Evolutionary conservation across 92 coral and sea anemone genomes (phyloP).

Genomic region (Hydrozoanthus gracilis): DNA sequence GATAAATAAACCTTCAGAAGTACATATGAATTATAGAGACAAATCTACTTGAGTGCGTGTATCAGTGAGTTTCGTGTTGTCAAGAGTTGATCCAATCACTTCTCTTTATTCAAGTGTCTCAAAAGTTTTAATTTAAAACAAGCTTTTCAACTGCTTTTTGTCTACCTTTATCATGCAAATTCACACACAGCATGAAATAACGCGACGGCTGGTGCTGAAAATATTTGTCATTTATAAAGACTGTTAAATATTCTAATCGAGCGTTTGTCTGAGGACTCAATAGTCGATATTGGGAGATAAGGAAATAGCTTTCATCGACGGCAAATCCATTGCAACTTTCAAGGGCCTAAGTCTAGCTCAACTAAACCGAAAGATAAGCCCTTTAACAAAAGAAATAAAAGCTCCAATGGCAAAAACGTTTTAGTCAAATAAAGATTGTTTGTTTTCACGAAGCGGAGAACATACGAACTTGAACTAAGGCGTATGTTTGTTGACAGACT

Average conservation of each 20-base stretch:
- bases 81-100: slow-evolving; percentile 2
- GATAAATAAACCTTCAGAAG: slow-evolving; percentile 14
- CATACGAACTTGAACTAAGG: background rate
- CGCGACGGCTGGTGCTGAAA: background rate
- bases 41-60: background rate
- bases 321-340: background rate
- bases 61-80: slow-evolving; percentile 9
- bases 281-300: too few relatives aligned
- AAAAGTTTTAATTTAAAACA: slow-evolving; percentile 45
- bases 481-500: background rate
- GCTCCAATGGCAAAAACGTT: background rate
- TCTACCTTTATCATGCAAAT: slow-evolving; percentile 40
- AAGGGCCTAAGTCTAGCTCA: background rate
- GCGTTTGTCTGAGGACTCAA: background rate
- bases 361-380: background rate
- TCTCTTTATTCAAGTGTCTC: slow-evolving; percentile 2
- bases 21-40: background rate
- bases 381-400: background rate
- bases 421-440: background rate
- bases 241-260: slow-evolving; percentile 25
- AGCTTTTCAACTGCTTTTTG: background rate
- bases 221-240: slow-evolving; percentile 3
- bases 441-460: background rate
- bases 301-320: background rate
- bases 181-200: slow-evolving; percentile 30